Evolutionary conservation across 2,113 vertebrate genomes (phyloP), one percentile per base, ranked within the genome.

Genomic region (Nothobranchius furzeri): DNA sequence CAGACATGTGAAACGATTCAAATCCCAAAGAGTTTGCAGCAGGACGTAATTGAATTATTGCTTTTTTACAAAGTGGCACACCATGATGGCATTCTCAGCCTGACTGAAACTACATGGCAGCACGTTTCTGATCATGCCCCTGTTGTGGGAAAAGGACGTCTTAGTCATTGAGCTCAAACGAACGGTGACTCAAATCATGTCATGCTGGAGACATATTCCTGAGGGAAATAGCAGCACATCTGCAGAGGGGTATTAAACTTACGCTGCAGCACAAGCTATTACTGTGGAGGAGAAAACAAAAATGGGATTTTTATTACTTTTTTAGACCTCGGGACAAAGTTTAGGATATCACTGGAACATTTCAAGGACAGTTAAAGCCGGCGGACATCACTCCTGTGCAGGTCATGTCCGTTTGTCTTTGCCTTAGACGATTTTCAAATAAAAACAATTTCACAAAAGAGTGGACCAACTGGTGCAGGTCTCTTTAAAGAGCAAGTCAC

Each of bases 341-440:
- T 49, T 68, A 30, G n/a, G 64, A 67, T 75, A 77, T 60, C 56
- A 60, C 58, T 24, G 59, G 78, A 75, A 68, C 61, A 76, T 81
- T 73, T 85, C 76, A 87, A 89, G 79, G 89, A 49, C 81, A 78
- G n/a, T 48, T 35, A 14, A 36, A 56, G 76, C 60, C 73, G 64
- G 52, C 17, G 42, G 62, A 77, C 56, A 37, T n/a, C 51, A 50
- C 5, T 36, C 52, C 71, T 66, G 15, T 65, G 48, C 54, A 75
- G 60, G 20, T 49, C 30, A 17, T 60, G 47, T 74, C 77, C 51
- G 46, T 74, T 55, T 47, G 4, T 62, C 79, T 67, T 67, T 49
- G 15, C 36, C 68, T 20, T 56, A 24, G 66, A 37, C 20, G 4
- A 17, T 53, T 63, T 56, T 61, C 8, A 60, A 48, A 53, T 59